Evolutionary conservation across 2,888 invertebrate species (phyloP).

Genomic region (Phragmatobia fuliginosa): DNA sequence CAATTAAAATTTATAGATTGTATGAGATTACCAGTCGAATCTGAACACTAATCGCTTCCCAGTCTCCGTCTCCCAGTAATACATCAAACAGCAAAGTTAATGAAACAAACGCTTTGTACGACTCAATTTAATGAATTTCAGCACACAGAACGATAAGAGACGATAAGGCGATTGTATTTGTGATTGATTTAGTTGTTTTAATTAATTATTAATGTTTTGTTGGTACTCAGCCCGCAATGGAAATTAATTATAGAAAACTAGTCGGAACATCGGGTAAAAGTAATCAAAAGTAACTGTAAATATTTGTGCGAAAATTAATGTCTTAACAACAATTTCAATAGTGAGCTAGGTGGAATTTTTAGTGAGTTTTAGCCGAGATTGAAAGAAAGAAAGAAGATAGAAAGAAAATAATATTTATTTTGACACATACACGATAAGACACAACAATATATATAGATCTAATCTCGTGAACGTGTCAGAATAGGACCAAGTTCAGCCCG

Average conservation of each 20-base stretch:
- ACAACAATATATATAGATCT: no score
- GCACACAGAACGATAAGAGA: constrained; percentile 28
- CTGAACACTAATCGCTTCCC: neutral
- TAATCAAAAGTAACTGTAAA: neutral
- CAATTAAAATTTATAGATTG: no score
- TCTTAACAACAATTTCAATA: no score
- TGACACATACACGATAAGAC: no score
- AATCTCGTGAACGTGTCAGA: no score
- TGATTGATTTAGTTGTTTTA: constrained; percentile 42
- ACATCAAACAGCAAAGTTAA: constrained; percentile 48
- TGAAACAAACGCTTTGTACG: constrained; percentile 53
- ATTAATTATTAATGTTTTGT: constrained; percentile 25
- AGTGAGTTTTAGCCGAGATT: no score
- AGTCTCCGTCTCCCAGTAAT: constrained; percentile 26
- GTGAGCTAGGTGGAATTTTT: no score
- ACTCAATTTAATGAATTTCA: constrained; percentile 60
- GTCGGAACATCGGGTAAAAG: neutral
- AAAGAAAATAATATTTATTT: no score
- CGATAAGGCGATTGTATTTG: constrained; percentile 39
- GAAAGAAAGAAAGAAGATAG: no score
- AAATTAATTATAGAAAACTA: constrained; percentile 8
- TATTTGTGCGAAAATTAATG: neutral
- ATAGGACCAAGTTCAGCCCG: no score
- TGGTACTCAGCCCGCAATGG: neutral
- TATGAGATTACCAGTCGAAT: neutral